Conservation (phyloP, 2,797 vertebrate species). For the Acipenser oxyrinchus region DNA sequence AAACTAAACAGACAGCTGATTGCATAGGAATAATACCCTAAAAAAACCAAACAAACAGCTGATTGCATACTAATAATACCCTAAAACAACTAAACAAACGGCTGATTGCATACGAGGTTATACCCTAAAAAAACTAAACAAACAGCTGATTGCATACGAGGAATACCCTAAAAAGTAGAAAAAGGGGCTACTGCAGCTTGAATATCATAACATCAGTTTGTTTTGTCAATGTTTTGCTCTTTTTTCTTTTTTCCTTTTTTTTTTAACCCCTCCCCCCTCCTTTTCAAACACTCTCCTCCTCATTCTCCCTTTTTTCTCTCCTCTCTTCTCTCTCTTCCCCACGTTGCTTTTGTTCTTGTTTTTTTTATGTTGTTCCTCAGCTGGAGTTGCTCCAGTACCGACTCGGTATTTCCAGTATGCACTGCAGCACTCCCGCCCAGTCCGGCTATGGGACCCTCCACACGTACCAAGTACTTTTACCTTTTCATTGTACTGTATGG, state of each 20-base stretch:
- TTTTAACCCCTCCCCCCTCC: constrained; percentile 24
- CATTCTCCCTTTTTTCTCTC: constrained; percentile 29
- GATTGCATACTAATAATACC: too few species aligned
- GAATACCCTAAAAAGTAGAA: not conserved
- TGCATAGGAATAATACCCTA: too few species aligned
- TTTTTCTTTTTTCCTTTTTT: constrained; percentile 18
- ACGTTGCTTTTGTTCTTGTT: constrained; percentile 19
- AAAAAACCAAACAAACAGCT: too few species aligned
- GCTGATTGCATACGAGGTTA: too few species aligned
- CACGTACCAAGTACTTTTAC: constrained; percentile 96
- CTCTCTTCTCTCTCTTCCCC: constrained; percentile 36
- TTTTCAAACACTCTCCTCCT: constrained; percentile 32
- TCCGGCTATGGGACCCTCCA: constrained; percentile 89
- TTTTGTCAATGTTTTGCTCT: constrained; percentile 33
- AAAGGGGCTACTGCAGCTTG: constrained; percentile 25
- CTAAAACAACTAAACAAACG: too few species aligned
- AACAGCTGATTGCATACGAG: too few species aligned
- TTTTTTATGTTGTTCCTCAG: constrained; percentile 78
- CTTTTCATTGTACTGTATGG: constrained; percentile 62
- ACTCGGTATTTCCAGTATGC: constrained; percentile 94
- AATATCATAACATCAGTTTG: constrained; percentile 24
- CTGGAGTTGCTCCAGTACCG: constrained; percentile 97
- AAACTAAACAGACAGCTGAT: too few species aligned
- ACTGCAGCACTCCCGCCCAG: constrained; percentile 76
- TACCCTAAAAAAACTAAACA: too few species aligned